Evolutionary conservation across 2,888 invertebrate genomes (phyloP).

Genomic region (Podotricha telesiphe): DNA sequence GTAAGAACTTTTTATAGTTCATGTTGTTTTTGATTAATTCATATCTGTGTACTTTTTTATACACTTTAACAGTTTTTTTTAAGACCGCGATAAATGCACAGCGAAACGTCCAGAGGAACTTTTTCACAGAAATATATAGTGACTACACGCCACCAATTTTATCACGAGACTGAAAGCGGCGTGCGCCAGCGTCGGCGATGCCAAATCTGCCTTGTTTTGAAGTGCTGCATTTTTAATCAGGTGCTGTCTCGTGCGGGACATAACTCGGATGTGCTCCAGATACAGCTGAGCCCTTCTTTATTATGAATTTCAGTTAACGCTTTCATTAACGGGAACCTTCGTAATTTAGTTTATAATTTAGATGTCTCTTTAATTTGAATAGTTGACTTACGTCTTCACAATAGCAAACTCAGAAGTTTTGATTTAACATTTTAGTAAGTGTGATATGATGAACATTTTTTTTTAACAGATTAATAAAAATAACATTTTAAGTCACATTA

Average conservation of each 20-base stretch:
- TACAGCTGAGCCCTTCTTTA: conserved; percentile 78
- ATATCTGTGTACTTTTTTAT: background rate
- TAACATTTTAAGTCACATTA: background rate
- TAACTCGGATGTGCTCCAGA: conserved; percentile 77
- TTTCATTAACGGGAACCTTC: conserved; percentile 80
- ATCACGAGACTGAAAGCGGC: conserved; percentile 65
- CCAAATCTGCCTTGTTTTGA: conserved; percentile 77
- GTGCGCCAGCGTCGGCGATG: conserved; percentile 78
- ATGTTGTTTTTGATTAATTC: background rate
- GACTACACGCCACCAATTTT: conserved; percentile 62
- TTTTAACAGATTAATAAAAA: background rate
- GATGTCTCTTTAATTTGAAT: conserved; percentile 49
- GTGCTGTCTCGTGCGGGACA: conserved; percentile 81
- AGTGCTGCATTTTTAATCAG: conserved; percentile 81
- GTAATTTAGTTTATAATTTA: conserved; percentile 76
- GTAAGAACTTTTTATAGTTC: background rate
- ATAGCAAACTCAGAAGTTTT: background rate
- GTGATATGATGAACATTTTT: background rate
- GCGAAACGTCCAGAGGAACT: background rate
- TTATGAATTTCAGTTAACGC: conserved; percentile 82
- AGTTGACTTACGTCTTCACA: conserved; percentile 5
- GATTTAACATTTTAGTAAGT: background rate
- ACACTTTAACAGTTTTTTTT: background rate
- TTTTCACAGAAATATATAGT: background rate
- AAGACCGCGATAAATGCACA: background rate